Base-by-base conservation (phyloP, 2,888 invertebrate genomes). In the Apodemia duryi region DNA sequence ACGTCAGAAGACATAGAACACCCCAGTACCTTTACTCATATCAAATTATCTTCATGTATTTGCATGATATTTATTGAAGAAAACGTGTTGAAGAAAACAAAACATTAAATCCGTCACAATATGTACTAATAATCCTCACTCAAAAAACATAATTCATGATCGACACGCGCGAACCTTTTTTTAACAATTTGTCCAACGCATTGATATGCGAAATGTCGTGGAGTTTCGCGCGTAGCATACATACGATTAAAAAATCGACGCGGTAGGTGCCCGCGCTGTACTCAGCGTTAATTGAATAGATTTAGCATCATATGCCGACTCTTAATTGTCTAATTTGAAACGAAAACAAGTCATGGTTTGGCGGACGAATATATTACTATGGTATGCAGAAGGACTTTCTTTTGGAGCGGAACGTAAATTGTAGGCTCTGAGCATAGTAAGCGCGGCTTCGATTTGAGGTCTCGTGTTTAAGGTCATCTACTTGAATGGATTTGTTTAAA, bases 311-410 rank as follows among this genome's bases (percentile, higher is more conserved):
- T 83, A 82, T 68, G 64, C 70, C 78, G 91, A 88, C 88, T 91
- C 86, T 77, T 91, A 91, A 91, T 91, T 84, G 91, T 88, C 89
- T 91, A 87, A 91, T 91, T 91, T 91, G 84, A 83, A 84, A 86
- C 90, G 89, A 91, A 91, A 90, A 87, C 89, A 85, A 83, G 83
- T 83, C 79, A 82, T 74, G 77, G 82, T 78, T 77, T 82, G 82
- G 77, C 79, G 79, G 83, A 79, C 84, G 85, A 86, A 88, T 88
- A 85, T 83, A 85, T 86, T 85, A 81, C 83, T 81, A 83, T 80
- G 87, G 89, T 82, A 87, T 86, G 83, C 81, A 81, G 84, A 81
- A 80, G 83, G 82, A 89, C 91, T 91, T 91, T 91, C 91, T 88
- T 91, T 91, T 88, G 86, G 91, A 80, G 76, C 84, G 84, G 78